Base-by-base conservation (phyloP, 2,797 vertebrate species). In the Neomorphus geoffroyi region DNA sequence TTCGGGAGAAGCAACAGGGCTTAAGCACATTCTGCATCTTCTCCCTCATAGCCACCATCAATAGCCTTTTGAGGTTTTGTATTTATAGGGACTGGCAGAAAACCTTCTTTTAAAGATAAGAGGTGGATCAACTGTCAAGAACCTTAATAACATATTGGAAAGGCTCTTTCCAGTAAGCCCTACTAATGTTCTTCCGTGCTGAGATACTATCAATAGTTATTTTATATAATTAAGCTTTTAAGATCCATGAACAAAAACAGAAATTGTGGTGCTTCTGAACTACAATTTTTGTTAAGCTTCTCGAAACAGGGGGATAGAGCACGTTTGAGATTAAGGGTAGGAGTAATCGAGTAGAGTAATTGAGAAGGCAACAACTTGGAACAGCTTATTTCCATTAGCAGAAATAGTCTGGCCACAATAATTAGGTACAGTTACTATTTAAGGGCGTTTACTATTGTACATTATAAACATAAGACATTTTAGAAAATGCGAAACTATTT, bases 1-100 rank as follows among this genome's bases (percentile, higher is more conserved):
- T 26, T 60, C 23, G 37, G 6, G 27, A 56, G 13, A 14, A 75
- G 72, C 4, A 11, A 27, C 28, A 43, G 32, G 3, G 2, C n/a
- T 92, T 35, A 56, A 48, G 32, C 5, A 19, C 4, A 2, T 84
- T 71, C 41, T 69, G 9, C 19, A n/a, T 64, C 21, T 24, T 81
- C 50, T 84, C 45, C 35, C 24, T 66, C 18, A 2, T 0, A 37
- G 14, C 11, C 35, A 61, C n/a, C 3, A 0, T 3, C 50, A 45
- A 1, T 4, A 14, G 57, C 26, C 41, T 81, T 67, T 75, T 41
- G 15, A 57, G 6, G 35, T 58, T 50, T 37, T 62, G 24, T 33
- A 17, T 30, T 90, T 69, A 73, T 27, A 32, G 45, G 11, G 11
- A 37, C 23, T 50, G 28, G 56, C 43, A 67, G 30, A 61, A 70